Percentiles rank a stretch among this genome's conserved stretches.
Evolutionary conservation across 2,797 vertebrate genomes (phyloP).

Genomic region (Epinephelus malabaricus): DNA sequence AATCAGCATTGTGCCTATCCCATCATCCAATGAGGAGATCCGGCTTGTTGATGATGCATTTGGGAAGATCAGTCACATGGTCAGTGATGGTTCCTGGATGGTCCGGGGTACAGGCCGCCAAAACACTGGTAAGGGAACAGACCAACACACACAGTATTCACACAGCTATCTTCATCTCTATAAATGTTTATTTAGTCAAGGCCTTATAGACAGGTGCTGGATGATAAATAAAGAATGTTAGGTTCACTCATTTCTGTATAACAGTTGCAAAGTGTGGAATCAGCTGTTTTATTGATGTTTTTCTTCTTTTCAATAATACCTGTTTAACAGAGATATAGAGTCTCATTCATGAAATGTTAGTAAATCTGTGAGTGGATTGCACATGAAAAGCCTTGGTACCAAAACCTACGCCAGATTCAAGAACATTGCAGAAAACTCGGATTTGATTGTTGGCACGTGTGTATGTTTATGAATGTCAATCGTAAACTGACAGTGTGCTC

Average conservation of each 20-base stretch:
- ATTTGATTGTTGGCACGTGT: too few species aligned
- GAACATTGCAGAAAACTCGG: too few species aligned
- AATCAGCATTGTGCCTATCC: conserved; percentile 95
- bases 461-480: too few species aligned
- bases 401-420: too few species aligned
- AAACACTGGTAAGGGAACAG: conserved; percentile 90
- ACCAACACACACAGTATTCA: background rate
- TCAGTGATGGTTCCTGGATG: conserved; percentile 97
- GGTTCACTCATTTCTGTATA: too few species aligned
- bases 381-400: too few species aligned
- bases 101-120: conserved; percentile 95
- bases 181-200: too few species aligned
- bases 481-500: too few species aligned
- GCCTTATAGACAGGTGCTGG: too few species aligned
- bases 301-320: background rate
- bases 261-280: background rate
- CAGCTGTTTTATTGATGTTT: background rate
- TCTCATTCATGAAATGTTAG: too few species aligned
- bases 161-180: background rate
- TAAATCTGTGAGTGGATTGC: too few species aligned
- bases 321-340: background rate
- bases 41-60: conserved; percentile 96
- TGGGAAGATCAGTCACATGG: conserved; percentile 98
- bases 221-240: too few species aligned
- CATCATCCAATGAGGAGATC: conserved; percentile 98